A percentile compares a stretch with the other conserved stretches of the same genome.
Conservation (phyloP, 2,797 vertebrate species). For the Alfaro cultratus region DNA sequence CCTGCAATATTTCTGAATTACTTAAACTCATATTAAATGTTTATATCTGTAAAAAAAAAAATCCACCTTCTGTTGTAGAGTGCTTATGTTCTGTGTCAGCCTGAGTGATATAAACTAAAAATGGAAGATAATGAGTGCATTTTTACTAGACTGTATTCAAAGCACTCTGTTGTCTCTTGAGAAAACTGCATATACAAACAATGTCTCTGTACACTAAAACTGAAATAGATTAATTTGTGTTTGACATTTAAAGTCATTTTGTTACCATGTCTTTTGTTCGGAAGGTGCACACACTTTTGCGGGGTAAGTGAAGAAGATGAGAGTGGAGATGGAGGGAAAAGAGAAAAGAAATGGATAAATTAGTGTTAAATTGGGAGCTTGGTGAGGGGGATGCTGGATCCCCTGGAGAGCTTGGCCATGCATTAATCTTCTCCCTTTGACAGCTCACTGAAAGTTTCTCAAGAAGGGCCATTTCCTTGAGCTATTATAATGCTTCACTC, state of each 20-base stretch:
- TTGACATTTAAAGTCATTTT: slow-evolving; percentile 40
- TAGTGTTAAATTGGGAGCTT: slow-evolving; percentile 53
- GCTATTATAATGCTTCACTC: slow-evolving; percentile 85
- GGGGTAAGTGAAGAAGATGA: slow-evolving; percentile 50
- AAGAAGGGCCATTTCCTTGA: slow-evolving; percentile 83
- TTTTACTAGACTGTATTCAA: slow-evolving; percentile 38
- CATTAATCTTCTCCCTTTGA: slow-evolving; percentile 85
- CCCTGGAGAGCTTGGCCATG: slow-evolving; percentile 74
- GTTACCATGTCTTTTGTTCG: slow-evolving; percentile 49
- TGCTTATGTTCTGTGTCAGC: slow-evolving; percentile 23
- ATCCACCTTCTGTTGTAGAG: not conserved
- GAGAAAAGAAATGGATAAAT: slow-evolving; percentile 49
- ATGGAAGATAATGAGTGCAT: slow-evolving; percentile 53
- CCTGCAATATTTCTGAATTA: not conserved
- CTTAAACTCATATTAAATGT: not conserved
- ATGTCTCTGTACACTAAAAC: slow-evolving; percentile 30
- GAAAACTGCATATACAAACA: slow-evolving; percentile 42
- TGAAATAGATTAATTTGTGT: slow-evolving; percentile 40
- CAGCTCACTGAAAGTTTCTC: slow-evolving; percentile 84
- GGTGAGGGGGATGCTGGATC: slow-evolving; percentile 63
- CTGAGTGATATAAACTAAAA: slow-evolving; percentile 34
- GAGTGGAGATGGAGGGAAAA: slow-evolving; percentile 16
- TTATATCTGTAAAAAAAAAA: not conserved
- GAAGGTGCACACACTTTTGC: slow-evolving; percentile 55
- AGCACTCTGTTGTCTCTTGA: slow-evolving; percentile 32